phyloP scores from a whole-genome alignment of 2,888 invertebrate species.

The Xestia rhomboidea region DNA sequence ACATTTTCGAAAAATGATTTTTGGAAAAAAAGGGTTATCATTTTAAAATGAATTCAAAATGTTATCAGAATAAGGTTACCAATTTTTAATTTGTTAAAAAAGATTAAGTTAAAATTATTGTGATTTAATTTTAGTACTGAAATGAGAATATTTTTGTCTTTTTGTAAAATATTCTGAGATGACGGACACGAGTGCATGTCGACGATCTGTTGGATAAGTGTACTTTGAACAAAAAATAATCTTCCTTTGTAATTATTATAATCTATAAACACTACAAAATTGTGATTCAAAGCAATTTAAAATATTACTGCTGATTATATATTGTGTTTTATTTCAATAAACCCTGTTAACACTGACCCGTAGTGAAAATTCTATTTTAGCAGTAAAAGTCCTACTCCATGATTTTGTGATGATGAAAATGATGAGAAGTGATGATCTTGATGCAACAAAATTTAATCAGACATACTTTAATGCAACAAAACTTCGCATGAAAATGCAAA shows the following conservation, averaged over 20 bases:
- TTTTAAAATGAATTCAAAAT: constrained; percentile 38
- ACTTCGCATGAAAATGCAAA: background rate
- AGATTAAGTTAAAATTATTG: background rate
- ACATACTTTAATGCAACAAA: background rate
- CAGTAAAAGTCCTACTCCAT: background rate
- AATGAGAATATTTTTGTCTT: constrained; percentile 31
- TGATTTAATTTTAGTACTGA: constrained; percentile 14
- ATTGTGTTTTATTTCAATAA: constrained; percentile 77
- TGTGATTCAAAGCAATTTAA: constrained; percentile 91
- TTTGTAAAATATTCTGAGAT: constrained; percentile 66
- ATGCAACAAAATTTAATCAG: background rate
- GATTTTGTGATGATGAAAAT: background rate
- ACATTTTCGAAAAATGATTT: constrained; percentile 44
- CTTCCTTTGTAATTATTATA: constrained; percentile 90
- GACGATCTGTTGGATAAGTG: constrained; percentile 80
- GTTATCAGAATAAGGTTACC: constrained; percentile 19
- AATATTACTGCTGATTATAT: constrained; percentile 90
- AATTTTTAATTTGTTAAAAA: constrained; percentile 12
- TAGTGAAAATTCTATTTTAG: background rate
- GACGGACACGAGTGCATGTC: constrained; percentile 76
- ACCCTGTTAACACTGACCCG: background rate
- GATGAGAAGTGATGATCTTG: background rate
- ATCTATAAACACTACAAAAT: constrained; percentile 90
- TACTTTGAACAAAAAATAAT: constrained; percentile 87
- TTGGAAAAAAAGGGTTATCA: constrained; percentile 33